Percentiles rank a stretch among this genome's conserved stretches.
Conservation (phyloP, 1,140 invertebrate species). For the Drosophila athabasca region DNA sequence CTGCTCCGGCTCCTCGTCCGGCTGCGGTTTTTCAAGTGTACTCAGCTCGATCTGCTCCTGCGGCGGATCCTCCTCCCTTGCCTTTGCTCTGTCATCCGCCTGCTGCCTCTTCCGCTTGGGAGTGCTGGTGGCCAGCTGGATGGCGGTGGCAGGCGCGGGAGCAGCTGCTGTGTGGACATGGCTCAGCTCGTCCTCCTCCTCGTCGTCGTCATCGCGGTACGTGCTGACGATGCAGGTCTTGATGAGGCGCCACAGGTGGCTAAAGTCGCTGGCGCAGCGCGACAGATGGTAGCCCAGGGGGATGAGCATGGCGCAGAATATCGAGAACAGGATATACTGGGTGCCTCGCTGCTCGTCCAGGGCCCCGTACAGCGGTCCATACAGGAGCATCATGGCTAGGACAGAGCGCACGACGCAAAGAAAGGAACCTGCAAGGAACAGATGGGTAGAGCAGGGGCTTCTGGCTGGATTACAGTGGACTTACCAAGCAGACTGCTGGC, state of each 20-base stretch:
- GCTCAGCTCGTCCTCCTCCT: slow-evolving; percentile 74
- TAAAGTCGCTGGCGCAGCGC: slow-evolving; percentile 94
- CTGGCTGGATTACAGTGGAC: slow-evolving; percentile 5
- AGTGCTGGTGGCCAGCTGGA: slow-evolving; percentile 41
- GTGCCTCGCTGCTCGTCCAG: slow-evolving; percentile 91
- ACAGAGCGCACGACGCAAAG: slow-evolving; percentile 91
- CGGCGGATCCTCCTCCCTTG: slow-evolving; percentile 4
- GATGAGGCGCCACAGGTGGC: slow-evolving; percentile 93
- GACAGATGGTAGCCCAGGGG: slow-evolving; percentile 96
- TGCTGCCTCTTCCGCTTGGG: slow-evolving; percentile 29
- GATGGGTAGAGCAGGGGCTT: not conserved
- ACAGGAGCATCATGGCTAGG: slow-evolving; percentile 91
- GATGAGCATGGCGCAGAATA: slow-evolving; percentile 95
- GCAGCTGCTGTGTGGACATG: slow-evolving; percentile 13
- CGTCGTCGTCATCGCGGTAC: slow-evolving; percentile 83
- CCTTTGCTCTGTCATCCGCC: no score
- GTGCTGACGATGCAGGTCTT: slow-evolving; percentile 85
- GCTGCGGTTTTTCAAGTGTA: slow-evolving; percentile 55
- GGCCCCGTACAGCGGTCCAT: slow-evolving; percentile 95
- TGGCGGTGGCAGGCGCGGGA: not conserved
- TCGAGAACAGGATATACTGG: slow-evolving; percentile 97
- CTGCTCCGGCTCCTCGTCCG: slow-evolving; percentile 30
- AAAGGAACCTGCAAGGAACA: slow-evolving; percentile 88
- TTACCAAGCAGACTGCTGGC: slow-evolving; percentile 91
- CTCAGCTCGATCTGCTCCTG: slow-evolving; percentile 74